A percentile compares a stretch with the other conserved stretches of the same genome.
Conservation (phyloP, 2,797 vertebrate species). For the Pseudopleuronectes americanus region DNA sequence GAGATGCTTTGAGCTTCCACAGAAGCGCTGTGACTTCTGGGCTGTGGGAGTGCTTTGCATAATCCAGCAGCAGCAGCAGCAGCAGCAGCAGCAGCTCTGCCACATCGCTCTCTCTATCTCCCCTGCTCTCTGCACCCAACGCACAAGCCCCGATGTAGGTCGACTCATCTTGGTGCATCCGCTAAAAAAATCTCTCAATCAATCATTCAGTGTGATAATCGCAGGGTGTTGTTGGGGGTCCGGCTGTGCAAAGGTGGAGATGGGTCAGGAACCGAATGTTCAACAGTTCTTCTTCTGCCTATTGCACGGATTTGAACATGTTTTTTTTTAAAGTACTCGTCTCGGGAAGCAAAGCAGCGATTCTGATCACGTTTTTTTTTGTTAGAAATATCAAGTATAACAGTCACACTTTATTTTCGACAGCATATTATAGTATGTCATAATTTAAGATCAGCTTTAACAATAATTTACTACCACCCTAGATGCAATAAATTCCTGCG, state of each 20-base stretch:
- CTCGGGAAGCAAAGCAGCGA: conserved; percentile 32
- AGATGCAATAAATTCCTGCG: conserved; percentile 37
- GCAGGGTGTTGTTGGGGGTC: conserved; percentile 23
- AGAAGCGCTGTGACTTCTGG: conserved; percentile 74
- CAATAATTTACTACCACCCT: conserved; percentile 42
- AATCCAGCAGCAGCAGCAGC: conserved; percentile 71
- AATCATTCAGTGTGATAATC: conserved; percentile 64
- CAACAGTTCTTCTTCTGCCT: conserved; percentile 35
- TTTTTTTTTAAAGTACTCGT: conserved; percentile 18
- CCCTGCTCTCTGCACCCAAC: conserved; percentile 61
- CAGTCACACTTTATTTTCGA: conserved; percentile 68
- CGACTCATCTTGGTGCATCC: conserved; percentile 58
- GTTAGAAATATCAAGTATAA: conserved; percentile 57
- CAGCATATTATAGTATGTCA: conserved; percentile 45
- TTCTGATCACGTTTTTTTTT: conserved; percentile 39
- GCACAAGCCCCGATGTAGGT: conserved; percentile 68
- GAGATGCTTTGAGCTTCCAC: conserved; percentile 78
- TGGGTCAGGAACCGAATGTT: conserved; percentile 33
- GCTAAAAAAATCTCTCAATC: conserved; percentile 59
- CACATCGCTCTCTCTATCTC: conserved; percentile 32
- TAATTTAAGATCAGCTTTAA: conserved; percentile 52
- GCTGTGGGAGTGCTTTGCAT: conserved; percentile 81
- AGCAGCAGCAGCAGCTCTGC: conserved; percentile 39
- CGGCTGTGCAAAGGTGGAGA: conserved; percentile 34
- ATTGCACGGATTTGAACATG: conserved; percentile 2